A percentile compares a stretch with the other conserved stretches of the same genome.
These are phyloP conservation scores for Aviceda subcristata DNA, from an alignment of 2,113 vertebrate genomes.

Conservation along the genomic window DNA sequence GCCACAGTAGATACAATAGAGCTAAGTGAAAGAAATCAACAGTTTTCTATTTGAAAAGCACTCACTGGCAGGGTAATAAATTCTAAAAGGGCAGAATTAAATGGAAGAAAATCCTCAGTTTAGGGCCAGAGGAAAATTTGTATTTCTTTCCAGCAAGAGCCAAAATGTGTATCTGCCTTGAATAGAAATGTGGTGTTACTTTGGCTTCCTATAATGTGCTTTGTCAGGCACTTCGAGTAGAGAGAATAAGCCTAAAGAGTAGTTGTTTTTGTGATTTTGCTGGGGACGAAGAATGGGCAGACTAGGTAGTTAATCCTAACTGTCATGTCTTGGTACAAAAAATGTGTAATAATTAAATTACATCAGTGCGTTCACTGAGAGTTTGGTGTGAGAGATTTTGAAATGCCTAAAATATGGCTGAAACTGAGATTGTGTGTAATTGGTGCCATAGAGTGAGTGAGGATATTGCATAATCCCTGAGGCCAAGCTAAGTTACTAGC, in stretches of 20 bases:
- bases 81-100: neutral
- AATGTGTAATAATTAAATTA: neutral
- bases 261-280: neutral
- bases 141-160: neutral
- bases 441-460: neutral
- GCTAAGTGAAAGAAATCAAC: neutral
- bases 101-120: neutral
- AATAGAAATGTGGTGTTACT: neutral
- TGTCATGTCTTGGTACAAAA: neutral
- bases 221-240: neutral
- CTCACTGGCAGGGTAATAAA: neutral
- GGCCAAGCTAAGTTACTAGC: neutral
- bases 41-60: neutral
- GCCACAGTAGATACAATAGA: neutral
- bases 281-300: neutral
- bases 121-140: neutral
- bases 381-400: neutral
- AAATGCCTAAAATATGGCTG: neutral
- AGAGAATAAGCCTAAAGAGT: neutral
- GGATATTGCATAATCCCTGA: neutral
- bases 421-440: neutral
- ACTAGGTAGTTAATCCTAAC: neutral
- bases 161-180: neutral
- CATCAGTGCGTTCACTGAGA: neutral
- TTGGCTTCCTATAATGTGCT: neutral